Conservation (phyloP, 2,113 vertebrate genomes). For the Sturnus vulgaris region DNA sequence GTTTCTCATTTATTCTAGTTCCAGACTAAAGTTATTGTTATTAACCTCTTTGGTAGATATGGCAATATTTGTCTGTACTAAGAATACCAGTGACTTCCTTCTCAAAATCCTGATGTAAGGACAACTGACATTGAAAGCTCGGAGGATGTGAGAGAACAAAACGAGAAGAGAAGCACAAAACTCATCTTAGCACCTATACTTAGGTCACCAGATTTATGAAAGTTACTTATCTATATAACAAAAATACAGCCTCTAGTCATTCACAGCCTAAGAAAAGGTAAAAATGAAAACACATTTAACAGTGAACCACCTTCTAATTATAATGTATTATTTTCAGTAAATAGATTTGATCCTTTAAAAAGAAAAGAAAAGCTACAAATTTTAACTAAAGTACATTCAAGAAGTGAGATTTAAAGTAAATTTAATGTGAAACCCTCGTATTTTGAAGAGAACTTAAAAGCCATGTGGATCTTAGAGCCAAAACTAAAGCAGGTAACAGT, state of each 20-base stretch:
- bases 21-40: neutral
- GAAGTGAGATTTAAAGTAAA: neutral
- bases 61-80: neutral
- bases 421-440: neutral
- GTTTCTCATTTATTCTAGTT: neutral
- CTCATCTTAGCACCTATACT: neutral
- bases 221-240: neutral
- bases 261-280: neutral
- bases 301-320: neutral
- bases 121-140: neutral
- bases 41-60: neutral
- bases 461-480: neutral
- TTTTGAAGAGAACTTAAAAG: neutral
- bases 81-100: neutral
- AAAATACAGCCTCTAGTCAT: neutral
- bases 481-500: neutral
- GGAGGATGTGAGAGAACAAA: neutral
- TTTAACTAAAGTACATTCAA: neutral
- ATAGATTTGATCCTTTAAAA: neutral
- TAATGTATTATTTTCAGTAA: neutral
- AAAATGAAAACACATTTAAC: neutral
- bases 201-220: neutral
- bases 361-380: neutral
- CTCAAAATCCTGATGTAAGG: neutral
- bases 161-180: neutral